Percentiles rank a stretch among this genome's conserved stretches.
Conservation (phyloP, 1,140 invertebrate genomes). For the Pararge aegeria region DNA sequence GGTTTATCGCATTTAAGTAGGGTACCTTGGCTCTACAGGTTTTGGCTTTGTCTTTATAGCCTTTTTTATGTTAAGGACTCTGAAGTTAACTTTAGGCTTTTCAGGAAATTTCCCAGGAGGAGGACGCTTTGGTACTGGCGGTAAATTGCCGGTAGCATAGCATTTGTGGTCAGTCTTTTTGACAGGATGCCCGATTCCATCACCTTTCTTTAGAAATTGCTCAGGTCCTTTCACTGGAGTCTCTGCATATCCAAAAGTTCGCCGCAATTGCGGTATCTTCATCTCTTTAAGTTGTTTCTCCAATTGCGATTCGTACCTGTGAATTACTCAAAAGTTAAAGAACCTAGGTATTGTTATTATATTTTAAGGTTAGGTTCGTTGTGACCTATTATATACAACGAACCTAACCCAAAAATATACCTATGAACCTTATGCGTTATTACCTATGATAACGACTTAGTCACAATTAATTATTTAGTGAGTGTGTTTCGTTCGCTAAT, state of each 20-base stretch:
- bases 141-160: constrained; percentile 54
- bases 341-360: background rate
- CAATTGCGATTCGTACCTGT: constrained; percentile 65
- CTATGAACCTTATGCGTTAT: too few relatives aligned
- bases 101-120: constrained; percentile 42
- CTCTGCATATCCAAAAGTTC: constrained; percentile 82
- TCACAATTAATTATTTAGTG: too few relatives aligned
- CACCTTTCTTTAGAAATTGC: constrained; percentile 81
- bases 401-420: too few relatives aligned
- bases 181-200: constrained; percentile 73
- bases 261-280: constrained; percentile 63
- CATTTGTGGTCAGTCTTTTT: constrained; percentile 76
- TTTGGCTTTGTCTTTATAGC: constrained; percentile 76
- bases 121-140: constrained; percentile 70
- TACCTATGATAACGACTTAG: too few relatives aligned
- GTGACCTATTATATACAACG: too few relatives aligned
- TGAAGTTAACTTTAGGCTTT: constrained; percentile 75
- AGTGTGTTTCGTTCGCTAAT: too few relatives aligned
- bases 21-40: constrained; percentile 68
- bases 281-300: constrained; percentile 61
- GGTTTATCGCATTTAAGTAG: background rate
- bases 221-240: constrained; percentile 78
- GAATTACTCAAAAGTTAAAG: background rate
- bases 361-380: too few relatives aligned
- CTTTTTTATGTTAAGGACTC: constrained; percentile 79